phyloP scores from a whole-genome alignment of 2,113 vertebrate genomes.

The Mobula birostris region DNA sequence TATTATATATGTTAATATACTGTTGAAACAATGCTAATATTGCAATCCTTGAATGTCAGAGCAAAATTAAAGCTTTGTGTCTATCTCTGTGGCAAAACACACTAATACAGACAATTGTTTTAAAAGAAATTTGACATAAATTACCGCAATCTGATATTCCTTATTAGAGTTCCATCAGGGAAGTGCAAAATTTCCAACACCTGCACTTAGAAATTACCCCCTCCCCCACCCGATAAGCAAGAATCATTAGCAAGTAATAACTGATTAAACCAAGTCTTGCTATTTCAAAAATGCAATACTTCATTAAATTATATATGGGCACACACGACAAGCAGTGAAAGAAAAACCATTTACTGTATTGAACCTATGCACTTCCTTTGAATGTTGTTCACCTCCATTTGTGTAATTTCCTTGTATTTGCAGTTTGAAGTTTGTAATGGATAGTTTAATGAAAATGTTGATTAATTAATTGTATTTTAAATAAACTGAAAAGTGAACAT shows the following conservation, averaged over 20 bases:
- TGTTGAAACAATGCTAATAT: not conserved
- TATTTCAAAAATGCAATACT: constrained; percentile 12
- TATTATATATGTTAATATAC: not conserved
- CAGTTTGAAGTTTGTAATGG: constrained; percentile 1
- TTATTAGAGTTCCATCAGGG: not conserved
- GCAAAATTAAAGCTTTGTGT: not conserved
- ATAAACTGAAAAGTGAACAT: constrained; percentile 1
- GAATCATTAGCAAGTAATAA: not conserved
- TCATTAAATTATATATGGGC: not conserved
- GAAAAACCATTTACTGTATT: constrained; percentile 5
- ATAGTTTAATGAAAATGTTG: constrained; percentile 16
- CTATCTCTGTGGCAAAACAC: not conserved
- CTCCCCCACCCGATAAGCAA: not conserved
- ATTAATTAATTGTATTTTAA: not conserved
- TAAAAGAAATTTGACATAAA: not conserved
- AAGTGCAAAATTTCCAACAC: not conserved
- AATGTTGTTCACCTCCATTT: not conserved
- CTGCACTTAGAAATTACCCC: not conserved
- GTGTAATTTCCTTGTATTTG: not conserved
- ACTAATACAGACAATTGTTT: not conserved
- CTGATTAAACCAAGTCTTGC: not conserved
- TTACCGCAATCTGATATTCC: not conserved
- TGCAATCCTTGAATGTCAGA: not conserved
- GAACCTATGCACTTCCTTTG: not conserved
- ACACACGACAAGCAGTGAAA: not conserved